Conservation (phyloP, 2,888 invertebrate species). For the Acleris cristana region DNA sequence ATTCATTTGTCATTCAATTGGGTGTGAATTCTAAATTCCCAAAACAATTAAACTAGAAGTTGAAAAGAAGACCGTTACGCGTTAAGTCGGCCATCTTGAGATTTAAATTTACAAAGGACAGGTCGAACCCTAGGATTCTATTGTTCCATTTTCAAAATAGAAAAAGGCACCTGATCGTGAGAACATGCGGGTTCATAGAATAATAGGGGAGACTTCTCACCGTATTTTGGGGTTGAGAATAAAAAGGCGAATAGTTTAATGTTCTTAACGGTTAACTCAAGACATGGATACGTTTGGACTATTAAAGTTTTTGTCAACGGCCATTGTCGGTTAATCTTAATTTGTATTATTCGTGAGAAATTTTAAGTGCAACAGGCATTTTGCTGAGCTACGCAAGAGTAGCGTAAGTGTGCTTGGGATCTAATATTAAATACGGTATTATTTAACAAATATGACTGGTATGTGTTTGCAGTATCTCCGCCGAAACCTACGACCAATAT, state of each 20-base stretch:
- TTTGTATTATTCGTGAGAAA: constrained; percentile 36
- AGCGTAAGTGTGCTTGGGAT: too few species aligned
- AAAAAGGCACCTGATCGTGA: constrained; percentile 47
- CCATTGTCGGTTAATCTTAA: constrained; percentile 28
- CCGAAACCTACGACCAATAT: too few species aligned
- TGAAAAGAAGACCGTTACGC: constrained; percentile 56
- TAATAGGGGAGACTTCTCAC: constrained; percentile 38
- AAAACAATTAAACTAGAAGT: constrained; percentile 21
- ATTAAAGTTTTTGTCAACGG: constrained; percentile 31
- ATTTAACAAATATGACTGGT: too few species aligned
- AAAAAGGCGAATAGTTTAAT: constrained; percentile 54
- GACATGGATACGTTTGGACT: constrained; percentile 48
- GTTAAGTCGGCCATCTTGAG: constrained; percentile 55
- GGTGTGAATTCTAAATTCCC: constrained; percentile 21
- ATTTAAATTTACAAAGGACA: constrained; percentile 49
- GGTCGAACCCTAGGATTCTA: constrained; percentile 53
- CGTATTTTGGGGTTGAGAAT: constrained; percentile 48
- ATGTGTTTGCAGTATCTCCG: too few species aligned
- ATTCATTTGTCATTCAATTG: constrained; percentile 25
- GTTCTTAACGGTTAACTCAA: constrained; percentile 55
- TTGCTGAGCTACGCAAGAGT: too few species aligned
- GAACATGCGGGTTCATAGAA: constrained; percentile 41
- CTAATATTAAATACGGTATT: too few species aligned
- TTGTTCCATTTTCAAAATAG: constrained; percentile 55
- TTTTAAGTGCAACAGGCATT: background rate